Evolutionary conservation across 2,888 invertebrate species (phyloP), one percentile per base, ranked within the genome.

Genomic region (Aphidoletes aphidimyza): DNA sequence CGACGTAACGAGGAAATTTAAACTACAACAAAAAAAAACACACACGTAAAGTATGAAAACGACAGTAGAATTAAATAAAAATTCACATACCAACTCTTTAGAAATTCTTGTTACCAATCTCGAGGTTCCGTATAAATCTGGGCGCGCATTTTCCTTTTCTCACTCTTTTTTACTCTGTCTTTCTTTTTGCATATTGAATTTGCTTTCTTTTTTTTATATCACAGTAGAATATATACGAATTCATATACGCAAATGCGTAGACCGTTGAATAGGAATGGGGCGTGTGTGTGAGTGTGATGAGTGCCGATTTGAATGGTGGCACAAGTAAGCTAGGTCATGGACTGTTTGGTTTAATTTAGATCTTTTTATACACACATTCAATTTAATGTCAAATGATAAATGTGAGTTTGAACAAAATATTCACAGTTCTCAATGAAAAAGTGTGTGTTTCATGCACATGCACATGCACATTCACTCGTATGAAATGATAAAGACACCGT

Each of bases 1-100:
- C 69, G 14, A 69, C 69, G 69, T 30, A 69, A 69, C 69, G 69
- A 69, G 30, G 26, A 69, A 69, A 69, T 69, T 30, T 69, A 14
- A 69, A 69, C 30, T n/a, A n/a, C n/a, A n/a, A n/a, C n/a, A n/a
- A n/a, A n/a, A n/a, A n/a, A n/a, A n/a, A n/a, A n/a, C n/a, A 69
- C 26, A 69, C 26, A 69, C 26, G 69, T 34, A 26, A 34, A 30
- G 69, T 69, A 69, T 69, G 69, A 69, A 69, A 69, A 69, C 69
- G 69, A 69, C 69, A 69, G 69, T 69, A 69, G 69, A 69, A 69
- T 69, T 69, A 69, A 69, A 69, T 69, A 69, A 69, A 69, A 69
- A 30, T 69, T 26, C 69, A 30, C 54, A 22, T 54, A 54, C 22
- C 54, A 54, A n/a, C 69, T 69, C 69, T 69, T 69, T 69, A 30